These are phyloP conservation scores for Macroramphosus scolopax DNA, from an alignment of 2,797 vertebrate species.

Conservation along the genomic window DNA sequence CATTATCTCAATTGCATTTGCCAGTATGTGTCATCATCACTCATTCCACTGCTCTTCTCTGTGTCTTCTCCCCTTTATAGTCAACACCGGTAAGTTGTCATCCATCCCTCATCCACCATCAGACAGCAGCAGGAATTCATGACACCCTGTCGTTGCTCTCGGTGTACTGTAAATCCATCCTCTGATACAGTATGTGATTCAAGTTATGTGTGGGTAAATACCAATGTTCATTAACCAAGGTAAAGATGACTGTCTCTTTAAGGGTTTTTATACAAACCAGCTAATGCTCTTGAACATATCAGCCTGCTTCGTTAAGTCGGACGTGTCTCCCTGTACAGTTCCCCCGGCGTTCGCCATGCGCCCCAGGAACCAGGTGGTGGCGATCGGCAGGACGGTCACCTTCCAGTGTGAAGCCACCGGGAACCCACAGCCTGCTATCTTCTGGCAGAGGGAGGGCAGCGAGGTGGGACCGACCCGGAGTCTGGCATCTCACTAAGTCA, in stretches of 20 bases:
- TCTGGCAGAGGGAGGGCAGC: conserved; percentile 94
- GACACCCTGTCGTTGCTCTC: conserved; percentile 73
- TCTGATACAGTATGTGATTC: conserved; percentile 75
- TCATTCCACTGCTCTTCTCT: conserved; percentile 75
- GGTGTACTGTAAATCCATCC: conserved; percentile 84
- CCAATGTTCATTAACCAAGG: background rate
- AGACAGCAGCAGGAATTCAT: conserved; percentile 82
- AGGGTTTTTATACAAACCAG: too few species aligned
- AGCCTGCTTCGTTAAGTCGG: conserved; percentile 45
- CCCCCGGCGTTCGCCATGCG: conserved; percentile 90
- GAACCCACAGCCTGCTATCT: conserved; percentile 94
- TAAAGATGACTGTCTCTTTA: too few species aligned
- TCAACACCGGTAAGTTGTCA: conserved; percentile 96
- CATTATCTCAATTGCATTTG: too few species aligned
- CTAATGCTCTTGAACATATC: conserved; percentile 21
- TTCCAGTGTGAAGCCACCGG: conserved; percentile 94
- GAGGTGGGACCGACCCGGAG: conserved; percentile 80
- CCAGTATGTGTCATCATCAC: conserved; percentile 42
- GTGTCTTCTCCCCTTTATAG: conserved; percentile 86
- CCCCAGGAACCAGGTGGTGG: conserved; percentile 90
- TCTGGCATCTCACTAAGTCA: conserved; percentile 42
- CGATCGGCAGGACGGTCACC: conserved; percentile 88
- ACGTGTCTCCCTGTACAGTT: conserved; percentile 72
- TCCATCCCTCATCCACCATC: conserved; percentile 81
- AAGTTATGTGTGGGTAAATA: too few species aligned